Conservation (phyloP, 2,797 vertebrate genomes). For the Manis javanica region DNA sequence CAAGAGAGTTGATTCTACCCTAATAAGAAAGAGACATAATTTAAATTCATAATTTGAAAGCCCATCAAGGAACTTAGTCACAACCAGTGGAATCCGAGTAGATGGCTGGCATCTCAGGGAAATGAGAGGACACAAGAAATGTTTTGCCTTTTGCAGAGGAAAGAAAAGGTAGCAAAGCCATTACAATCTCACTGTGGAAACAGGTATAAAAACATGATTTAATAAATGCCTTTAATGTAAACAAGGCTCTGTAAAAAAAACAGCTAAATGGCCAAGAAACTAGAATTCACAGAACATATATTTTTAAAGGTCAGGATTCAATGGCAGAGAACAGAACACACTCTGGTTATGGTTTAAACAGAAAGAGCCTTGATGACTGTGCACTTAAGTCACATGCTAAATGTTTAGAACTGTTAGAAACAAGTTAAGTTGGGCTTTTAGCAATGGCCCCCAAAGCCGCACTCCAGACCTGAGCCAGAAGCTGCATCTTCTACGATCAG, state of each 20-base stretch:
- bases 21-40: too few species aligned
- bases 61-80: too few species aligned
- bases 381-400: not conserved
- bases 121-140: too few species aligned
- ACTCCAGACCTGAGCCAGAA: not conserved
- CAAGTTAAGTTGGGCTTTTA: not conserved
- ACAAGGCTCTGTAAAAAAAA: not conserved
- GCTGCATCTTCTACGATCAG: too few species aligned
- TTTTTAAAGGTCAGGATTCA: conserved; percentile 65
- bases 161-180: too few species aligned
- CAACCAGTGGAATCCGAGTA: too few species aligned
- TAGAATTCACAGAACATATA: not conserved
- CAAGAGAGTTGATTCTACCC: not conserved
- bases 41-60: too few species aligned
- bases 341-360: conserved; percentile 12
- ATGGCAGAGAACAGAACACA: not conserved
- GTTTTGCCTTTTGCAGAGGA: too few species aligned
- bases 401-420: not conserved
- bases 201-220: too few species aligned
- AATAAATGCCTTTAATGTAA: too few species aligned
- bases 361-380: not conserved
- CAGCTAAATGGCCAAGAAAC: not conserved
- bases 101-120: too few species aligned
- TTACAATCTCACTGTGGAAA: not conserved
- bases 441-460: not conserved